Base-by-base conservation (phyloP, 1,140 invertebrate species). In the Heterodera schachtii region DNA sequence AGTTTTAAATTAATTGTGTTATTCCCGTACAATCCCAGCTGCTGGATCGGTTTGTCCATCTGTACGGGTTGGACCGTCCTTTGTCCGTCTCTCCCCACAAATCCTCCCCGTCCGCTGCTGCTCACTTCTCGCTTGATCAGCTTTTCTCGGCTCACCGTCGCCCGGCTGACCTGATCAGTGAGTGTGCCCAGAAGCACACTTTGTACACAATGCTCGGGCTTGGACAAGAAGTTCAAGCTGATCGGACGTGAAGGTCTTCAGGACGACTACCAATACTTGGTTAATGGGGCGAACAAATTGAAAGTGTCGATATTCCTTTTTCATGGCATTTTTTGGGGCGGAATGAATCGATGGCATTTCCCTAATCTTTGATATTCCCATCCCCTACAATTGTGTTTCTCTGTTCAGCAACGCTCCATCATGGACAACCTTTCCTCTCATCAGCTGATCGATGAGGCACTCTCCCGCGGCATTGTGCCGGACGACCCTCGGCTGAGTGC, bases 161-260 rank as follows among this genome's bases (percentile, higher is more conserved):
- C 7, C 78, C 84, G n/a, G 84, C n/a, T 67, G 84, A 89, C 60
- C 71, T 89, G 73, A 90, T 89, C 73, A 74, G 82, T n/a, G 87
- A 84, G 1, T 89, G 88, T 66, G 80, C 71, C 11, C 70, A 82
- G 46, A 84, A 87, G 47, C 81, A 84, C 43, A 89, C 88, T 2
- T 84, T 89, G 57, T 89, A 89, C 82, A 81, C 85, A 43, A 89
- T 89, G 46, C 85, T 89, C 67, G 88, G 83, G 11, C n/a, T 66
- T 89, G 60, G 88, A 89, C 75, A 83, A 84, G 73, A 89, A 90
- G 67, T 88, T 89, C 79, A 75, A 86, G 44, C 78, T 88, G 77
- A 84, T 85, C 71, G 75, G 73, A 5, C 60, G 21, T 5, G 64
- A 46, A 31, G 86, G 86, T 7, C 41, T 66, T 16, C 60, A 57